Percentiles rank a stretch among this genome's conserved stretches.
Evolutionary conservation across 1,140 invertebrate genomes (phyloP).

Genomic region (Heterodera schachtii): DNA sequence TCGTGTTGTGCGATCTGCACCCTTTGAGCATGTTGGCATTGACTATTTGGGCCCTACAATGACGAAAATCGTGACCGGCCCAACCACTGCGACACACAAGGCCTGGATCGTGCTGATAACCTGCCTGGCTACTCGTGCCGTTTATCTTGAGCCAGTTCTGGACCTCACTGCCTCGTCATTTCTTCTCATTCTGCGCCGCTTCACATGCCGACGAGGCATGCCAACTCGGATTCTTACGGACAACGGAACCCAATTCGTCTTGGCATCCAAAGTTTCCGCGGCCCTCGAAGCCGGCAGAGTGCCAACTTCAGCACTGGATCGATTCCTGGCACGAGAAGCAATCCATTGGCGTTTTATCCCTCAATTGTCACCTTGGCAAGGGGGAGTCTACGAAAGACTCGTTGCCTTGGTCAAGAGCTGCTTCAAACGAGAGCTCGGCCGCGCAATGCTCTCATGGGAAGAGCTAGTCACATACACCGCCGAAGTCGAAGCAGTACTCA

Average conservation of each 20-base stretch:
- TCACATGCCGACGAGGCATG: slow-evolving; percentile 18
- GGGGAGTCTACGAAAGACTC: neutral
- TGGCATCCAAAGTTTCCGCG: neutral
- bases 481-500: slow-evolving; percentile 5
- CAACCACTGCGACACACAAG: neutral
- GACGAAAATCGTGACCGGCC: neutral
- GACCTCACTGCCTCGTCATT: slow-evolving; percentile 26
- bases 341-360: slow-evolving; percentile 32
- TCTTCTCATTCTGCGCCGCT: slow-evolving; percentile 26
- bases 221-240: slow-evolving; percentile 20
- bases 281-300: too few species aligned
- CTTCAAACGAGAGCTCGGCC: slow-evolving; percentile 30
- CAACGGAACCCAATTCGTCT: slow-evolving; percentile 30
- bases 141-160: slow-evolving; percentile 18
- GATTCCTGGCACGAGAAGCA: slow-evolving; percentile 4
- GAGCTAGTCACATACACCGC: slow-evolving; percentile 28
- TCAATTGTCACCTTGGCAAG: slow-evolving; percentile 14
- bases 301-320: too few species aligned
- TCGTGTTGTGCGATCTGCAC: neutral
- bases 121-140: slow-evolving; percentile 36
- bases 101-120: slow-evolving; percentile 27
- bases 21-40: slow-evolving; percentile 20
- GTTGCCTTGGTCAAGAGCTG: slow-evolving; percentile 31
- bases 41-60: slow-evolving; percentile 29
- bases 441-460: slow-evolving; percentile 16